Conservation (phyloP, 2,888 invertebrate genomes). For the Drepanosiphum platanoidis region DNA sequence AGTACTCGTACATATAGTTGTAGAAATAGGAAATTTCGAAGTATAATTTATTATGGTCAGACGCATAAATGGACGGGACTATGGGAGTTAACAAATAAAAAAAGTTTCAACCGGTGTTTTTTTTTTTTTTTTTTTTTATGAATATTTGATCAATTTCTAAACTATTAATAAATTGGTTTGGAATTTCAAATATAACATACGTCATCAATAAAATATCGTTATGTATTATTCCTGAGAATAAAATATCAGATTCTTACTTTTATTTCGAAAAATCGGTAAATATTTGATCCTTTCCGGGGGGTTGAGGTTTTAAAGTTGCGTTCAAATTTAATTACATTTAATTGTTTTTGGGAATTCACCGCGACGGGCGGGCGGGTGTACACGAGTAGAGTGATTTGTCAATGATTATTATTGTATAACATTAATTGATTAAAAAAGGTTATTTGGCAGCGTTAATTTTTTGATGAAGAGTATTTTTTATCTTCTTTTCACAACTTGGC, state of each 20-base stretch:
- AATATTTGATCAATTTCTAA: constrained; percentile 17
- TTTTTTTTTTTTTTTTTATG: neutral
- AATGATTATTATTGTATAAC: neutral
- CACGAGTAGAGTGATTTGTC: neutral
- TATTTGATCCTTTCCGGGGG: neutral
- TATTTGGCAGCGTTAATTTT: neutral
- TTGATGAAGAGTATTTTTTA: neutral
- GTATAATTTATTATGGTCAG: neutral
- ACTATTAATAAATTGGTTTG: neutral
- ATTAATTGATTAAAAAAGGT: neutral
- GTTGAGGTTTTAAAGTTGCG: neutral
- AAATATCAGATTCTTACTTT: neutral
- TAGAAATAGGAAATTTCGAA: neutral
- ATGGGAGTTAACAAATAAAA: neutral
- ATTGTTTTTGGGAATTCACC: neutral
- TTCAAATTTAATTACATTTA: neutral
- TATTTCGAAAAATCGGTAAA: neutral
- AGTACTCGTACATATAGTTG: no score
- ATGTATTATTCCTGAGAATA: neutral
- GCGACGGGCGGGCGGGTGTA: neutral
- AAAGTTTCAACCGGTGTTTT: no score
- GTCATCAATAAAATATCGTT: neutral
- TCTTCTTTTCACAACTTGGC: neutral
- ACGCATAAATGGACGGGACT: neutral
- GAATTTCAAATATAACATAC: neutral